phyloP scores from a whole-genome alignment of 2,113 vertebrate genomes.

The Actinemys pallida region DNA sequence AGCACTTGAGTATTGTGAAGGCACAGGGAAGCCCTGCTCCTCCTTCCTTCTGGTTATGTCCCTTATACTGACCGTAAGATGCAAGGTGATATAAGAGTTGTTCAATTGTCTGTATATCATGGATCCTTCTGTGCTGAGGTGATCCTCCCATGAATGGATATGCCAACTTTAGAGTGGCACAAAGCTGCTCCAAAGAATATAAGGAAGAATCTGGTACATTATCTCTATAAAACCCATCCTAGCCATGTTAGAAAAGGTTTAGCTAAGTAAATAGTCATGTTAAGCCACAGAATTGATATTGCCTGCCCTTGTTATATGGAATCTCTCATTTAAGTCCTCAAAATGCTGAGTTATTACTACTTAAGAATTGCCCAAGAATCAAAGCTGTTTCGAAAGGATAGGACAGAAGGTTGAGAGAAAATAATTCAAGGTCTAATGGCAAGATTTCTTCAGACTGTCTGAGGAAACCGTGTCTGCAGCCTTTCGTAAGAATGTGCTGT shows the following conservation, averaged over 20 bases:
- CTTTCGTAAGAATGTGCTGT: too few relatives aligned
- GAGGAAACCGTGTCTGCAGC: too few relatives aligned
- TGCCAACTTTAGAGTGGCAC: neutral
- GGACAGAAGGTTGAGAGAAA: too few relatives aligned
- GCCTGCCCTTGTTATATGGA: rapidly evolving
- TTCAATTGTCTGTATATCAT: neutral
- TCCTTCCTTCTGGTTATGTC: neutral
- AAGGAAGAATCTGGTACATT: neutral
- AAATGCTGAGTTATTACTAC: too few relatives aligned
- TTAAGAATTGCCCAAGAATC: too few relatives aligned
- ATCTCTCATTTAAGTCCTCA: neutral
- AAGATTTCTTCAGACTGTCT: too few relatives aligned
- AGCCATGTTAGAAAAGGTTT: neutral
- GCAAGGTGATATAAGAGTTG: neutral
- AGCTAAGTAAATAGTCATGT: neutral
- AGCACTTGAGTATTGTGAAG: neutral
- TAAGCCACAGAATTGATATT: neutral
- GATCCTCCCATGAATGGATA: neutral
- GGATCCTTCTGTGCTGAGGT: neutral
- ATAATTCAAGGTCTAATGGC: too few relatives aligned
- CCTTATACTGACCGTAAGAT: neutral
- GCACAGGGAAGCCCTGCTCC: neutral
- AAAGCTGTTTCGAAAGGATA: too few relatives aligned
- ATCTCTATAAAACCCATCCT: neutral
- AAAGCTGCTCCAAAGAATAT: neutral